These are phyloP conservation scores for Mixornis gularis DNA, from an alignment of 2,113 vertebrate species.

Conservation along the genomic window DNA sequence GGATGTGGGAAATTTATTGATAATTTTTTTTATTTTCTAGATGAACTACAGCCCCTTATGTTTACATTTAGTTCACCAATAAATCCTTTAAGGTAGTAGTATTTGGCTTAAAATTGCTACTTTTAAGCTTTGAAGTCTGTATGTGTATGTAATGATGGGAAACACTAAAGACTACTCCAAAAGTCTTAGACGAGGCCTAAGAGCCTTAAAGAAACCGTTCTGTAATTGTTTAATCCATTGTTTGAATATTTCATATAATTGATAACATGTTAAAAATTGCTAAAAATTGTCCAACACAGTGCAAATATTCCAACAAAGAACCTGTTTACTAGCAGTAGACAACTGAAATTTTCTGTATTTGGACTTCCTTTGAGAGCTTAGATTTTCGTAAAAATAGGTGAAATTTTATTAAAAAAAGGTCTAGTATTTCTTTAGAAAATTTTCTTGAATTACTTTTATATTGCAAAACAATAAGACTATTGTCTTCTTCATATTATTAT, in stretches of 20 bases:
- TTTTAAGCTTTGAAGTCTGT: not conserved
- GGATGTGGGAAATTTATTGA: not conserved
- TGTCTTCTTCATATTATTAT: not conserved
- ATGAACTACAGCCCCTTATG: not conserved
- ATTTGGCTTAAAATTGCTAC: not conserved
- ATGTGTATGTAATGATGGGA: not conserved
- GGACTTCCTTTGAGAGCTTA: not conserved
- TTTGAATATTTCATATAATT: not conserved
- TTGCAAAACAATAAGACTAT: not conserved
- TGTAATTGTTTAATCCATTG: not conserved
- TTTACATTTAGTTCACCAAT: not conserved
- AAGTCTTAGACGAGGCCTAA: not conserved
- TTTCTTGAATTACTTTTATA: not conserved
- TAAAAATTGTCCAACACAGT: not conserved
- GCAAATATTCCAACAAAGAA: not conserved
- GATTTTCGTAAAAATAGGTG: not conserved
- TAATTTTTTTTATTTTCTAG: not conserved
- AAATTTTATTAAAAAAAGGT: not conserved
- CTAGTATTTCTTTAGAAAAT: not conserved
- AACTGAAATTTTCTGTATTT: not conserved
- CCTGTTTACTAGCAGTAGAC: not conserved
- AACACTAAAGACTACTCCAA: not conserved
- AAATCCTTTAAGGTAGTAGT: not conserved
- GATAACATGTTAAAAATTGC: not conserved
- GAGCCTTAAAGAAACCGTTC: not conserved